A percentile compares a stretch with the other conserved stretches of the same genome.
These are phyloP conservation scores for Colletes gigas DNA, from an alignment of 1,140 invertebrate genomes.

Conservation along the genomic window DNA sequence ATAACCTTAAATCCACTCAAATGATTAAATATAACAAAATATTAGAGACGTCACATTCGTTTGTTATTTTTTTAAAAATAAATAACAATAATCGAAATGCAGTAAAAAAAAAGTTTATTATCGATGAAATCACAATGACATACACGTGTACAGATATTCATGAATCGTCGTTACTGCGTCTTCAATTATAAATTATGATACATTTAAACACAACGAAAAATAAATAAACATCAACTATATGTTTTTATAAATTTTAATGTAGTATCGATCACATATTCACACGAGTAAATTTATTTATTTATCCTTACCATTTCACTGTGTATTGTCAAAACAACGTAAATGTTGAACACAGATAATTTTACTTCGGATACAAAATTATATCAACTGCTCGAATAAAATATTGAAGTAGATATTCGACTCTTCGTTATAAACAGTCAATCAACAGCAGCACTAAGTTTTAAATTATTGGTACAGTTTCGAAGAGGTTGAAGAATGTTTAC, in stretches of 20 bases:
- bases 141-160: neutral
- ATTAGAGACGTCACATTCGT: neutral
- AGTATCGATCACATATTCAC: neutral
- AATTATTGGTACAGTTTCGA: neutral
- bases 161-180: neutral
- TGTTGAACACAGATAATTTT: neutral
- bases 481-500: neutral
- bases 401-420: neutral
- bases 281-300: neutral
- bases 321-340: conserved; percentile 25
- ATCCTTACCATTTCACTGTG: conserved; percentile 40
- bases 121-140: neutral
- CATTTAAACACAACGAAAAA: neutral
- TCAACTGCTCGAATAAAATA: neutral
- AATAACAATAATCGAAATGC: neutral
- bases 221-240: neutral
- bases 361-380: neutral
- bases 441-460: neutral
- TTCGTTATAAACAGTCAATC: neutral
- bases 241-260: neutral
- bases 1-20: neutral
- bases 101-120: neutral
- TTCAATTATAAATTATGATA: neutral
- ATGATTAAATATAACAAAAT: neutral
- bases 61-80: neutral